Conservation (phyloP, 2,113 vertebrate species). For the Takifugu bimaculatus region DNA sequence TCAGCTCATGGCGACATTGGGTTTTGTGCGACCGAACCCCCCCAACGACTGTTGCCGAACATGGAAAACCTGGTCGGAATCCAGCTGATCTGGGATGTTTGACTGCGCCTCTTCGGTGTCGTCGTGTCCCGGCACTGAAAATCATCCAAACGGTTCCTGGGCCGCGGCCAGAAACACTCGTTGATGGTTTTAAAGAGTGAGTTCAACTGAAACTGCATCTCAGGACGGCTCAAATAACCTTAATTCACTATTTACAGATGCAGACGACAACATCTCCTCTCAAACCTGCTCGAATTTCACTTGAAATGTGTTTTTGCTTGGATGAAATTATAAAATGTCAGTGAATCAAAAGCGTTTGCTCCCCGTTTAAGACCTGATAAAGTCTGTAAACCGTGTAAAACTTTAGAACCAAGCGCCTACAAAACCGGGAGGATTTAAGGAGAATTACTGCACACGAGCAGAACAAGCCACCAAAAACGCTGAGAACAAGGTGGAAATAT, state of each 20-base stretch:
- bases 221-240: constrained; percentile 16
- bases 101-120: neutral
- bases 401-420: too few species aligned
- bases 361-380: too few species aligned
- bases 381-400: too few species aligned
- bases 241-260: constrained; percentile 48
- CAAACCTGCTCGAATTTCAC: constrained; percentile 16
- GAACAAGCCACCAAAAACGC: too few species aligned
- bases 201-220: constrained; percentile 16
- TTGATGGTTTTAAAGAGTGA: too few species aligned
- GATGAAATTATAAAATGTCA: neutral
- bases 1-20: neutral
- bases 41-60: neutral
- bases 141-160: neutral
- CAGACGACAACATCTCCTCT: constrained; percentile 17
- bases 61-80: too few species aligned
- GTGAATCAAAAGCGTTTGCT: too few species aligned
- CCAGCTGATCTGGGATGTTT: neutral
- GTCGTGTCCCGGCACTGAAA: neutral
- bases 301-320: constrained; percentile 6
- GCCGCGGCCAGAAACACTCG: neutral
- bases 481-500: too few species aligned
- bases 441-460: too few species aligned
- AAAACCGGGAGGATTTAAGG: too few species aligned
- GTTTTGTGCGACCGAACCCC: neutral